phyloP scores from a whole-genome alignment of 2,888 invertebrate species.

The Sphaerophoria taeniata region DNA sequence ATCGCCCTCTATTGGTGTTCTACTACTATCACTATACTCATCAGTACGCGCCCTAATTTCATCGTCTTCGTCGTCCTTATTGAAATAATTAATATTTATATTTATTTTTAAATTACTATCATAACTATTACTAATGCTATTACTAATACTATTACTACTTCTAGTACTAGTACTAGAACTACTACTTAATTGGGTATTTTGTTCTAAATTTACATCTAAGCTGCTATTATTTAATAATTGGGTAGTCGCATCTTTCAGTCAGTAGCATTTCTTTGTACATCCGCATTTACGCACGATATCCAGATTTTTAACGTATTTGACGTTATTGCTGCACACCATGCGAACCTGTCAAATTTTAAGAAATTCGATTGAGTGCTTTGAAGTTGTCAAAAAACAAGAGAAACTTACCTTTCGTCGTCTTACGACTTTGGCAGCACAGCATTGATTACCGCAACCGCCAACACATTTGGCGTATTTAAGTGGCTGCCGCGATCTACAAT shows the following conservation, averaged over 20 bases:
- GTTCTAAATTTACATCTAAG: slow-evolving; percentile 82
- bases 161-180: slow-evolving; percentile 24
- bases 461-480: slow-evolving; percentile 95
- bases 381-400: not conserved
- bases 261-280: slow-evolving; percentile 95
- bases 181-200: slow-evolving; percentile 78
- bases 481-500: slow-evolving; percentile 94
- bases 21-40: slow-evolving; percentile 72
- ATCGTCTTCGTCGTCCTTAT: slow-evolving; percentile 56
- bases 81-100: slow-evolving; percentile 75
- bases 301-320: slow-evolving; percentile 96
- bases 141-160: slow-evolving; percentile 48
- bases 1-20: slow-evolving; percentile 65
- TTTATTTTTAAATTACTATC: slow-evolving; percentile 76
- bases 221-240: slow-evolving; percentile 81
- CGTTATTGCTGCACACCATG: slow-evolving; percentile 95
- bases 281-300: slow-evolving; percentile 98
- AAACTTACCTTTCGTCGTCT: slow-evolving; percentile 93
- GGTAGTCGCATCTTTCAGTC: slow-evolving; percentile 87
- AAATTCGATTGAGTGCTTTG: not conserved
- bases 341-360: slow-evolving; percentile 84
- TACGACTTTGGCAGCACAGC: slow-evolving; percentile 96
- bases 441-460: slow-evolving; percentile 91
- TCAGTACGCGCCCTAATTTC: slow-evolving; percentile 58
- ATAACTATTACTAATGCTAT: slow-evolving; percentile 68